Conservation (phyloP, 2,888 invertebrate species). For the Drosophila prolongata region DNA sequence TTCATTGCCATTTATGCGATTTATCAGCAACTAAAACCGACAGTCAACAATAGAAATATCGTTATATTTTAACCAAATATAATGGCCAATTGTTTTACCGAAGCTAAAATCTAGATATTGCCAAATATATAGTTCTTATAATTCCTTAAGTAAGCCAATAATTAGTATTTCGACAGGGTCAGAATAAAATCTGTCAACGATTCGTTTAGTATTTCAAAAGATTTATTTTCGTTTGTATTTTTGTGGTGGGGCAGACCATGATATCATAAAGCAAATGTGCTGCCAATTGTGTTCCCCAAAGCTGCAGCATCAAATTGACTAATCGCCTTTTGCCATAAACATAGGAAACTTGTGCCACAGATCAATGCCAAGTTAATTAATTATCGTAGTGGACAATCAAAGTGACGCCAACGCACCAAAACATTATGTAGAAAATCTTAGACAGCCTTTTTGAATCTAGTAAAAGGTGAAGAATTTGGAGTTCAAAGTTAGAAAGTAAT, state of each 20-base stretch:
- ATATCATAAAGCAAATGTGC: constrained; percentile 55
- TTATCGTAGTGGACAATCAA: constrained; percentile 60
- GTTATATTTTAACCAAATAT: too few relatives aligned
- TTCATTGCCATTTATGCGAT: too few relatives aligned
- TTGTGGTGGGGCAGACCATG: constrained; percentile 36
- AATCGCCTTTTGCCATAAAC: constrained; percentile 71
- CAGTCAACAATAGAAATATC: too few relatives aligned
- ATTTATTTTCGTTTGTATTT: constrained; percentile 10
- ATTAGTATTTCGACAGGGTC: constrained; percentile 7
- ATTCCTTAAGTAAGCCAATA: not conserved
- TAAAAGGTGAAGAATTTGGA: too few relatives aligned
- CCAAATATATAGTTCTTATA: too few relatives aligned
- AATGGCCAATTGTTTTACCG: too few relatives aligned
- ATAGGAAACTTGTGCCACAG: constrained; percentile 49
- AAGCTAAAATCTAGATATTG: too few relatives aligned
- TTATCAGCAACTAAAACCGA: too few relatives aligned
- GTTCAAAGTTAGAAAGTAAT: too few relatives aligned
- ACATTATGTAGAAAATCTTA: too few relatives aligned
- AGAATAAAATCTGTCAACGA: constrained; percentile 25
- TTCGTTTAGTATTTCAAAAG: not conserved
- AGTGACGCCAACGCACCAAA: constrained; percentile 69
- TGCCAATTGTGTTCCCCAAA: constrained; percentile 41
- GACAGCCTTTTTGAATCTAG: too few relatives aligned
- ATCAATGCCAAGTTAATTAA: constrained; percentile 76
- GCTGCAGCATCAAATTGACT: constrained; percentile 39